A percentile compares a stretch with the other conserved stretches of the same genome.
Conservation (phyloP, 2,888 invertebrate species). For the Leptodirus hochenwartii region DNA sequence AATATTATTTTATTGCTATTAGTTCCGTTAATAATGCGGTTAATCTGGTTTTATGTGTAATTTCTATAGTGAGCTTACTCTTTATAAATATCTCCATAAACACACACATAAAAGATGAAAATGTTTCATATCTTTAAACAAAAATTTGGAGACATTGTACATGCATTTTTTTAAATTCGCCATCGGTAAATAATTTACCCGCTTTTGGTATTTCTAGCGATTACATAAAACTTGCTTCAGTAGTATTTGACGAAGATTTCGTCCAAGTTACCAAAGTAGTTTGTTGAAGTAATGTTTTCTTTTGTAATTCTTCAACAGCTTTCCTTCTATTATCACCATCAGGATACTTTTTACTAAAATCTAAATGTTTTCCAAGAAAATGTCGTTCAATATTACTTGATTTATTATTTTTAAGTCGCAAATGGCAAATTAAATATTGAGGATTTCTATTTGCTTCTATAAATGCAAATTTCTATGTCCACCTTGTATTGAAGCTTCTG, state of each 20-base stretch:
- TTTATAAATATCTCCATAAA: too few relatives aligned
- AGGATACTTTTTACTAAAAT: slow-evolving; percentile 5
- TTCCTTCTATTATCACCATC: slow-evolving; percentile 5
- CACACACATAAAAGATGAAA: not conserved
- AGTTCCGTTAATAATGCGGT: too few relatives aligned
- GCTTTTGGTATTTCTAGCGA: slow-evolving; percentile 5
- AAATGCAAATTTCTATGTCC: slow-evolving; percentile 1
- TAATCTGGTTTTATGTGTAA: too few relatives aligned
- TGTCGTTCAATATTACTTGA: slow-evolving; percentile 4
- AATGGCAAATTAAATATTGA: slow-evolving; percentile 5
- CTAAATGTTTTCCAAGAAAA: slow-evolving; percentile 5
- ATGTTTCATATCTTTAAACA: slow-evolving; percentile 5
- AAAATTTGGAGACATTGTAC: slow-evolving; percentile 6
- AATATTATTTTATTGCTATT: too few relatives aligned
- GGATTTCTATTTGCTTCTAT: slow-evolving; percentile 6
- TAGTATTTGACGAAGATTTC: slow-evolving; percentile 5
- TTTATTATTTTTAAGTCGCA: slow-evolving; percentile 6
- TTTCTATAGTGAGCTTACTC: too few relatives aligned
- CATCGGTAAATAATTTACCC: slow-evolving; percentile 4
- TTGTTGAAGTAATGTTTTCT: slow-evolving; percentile 4
- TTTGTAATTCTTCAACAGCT: slow-evolving; percentile 5
- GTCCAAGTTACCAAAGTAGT: slow-evolving; percentile 5
- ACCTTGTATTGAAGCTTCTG: slow-evolving; percentile 1
- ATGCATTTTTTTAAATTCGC: slow-evolving; percentile 5
- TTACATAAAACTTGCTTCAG: slow-evolving; percentile 4